Conservation (phyloP, 1,140 invertebrate species). For the Rhagoletis zephyria region DNA sequence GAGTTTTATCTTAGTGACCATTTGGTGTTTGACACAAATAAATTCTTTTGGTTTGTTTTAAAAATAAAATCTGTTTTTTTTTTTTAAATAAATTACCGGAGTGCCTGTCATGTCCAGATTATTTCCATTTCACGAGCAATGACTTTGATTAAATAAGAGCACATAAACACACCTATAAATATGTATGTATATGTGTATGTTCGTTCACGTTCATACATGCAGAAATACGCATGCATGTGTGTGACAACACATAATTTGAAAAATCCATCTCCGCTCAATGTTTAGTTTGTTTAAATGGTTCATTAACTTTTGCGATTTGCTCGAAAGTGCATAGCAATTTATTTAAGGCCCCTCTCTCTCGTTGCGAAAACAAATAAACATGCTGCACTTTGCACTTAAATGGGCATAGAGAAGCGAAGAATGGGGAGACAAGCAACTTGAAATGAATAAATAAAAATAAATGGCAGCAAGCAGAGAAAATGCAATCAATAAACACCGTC, state of each 20-base stretch:
- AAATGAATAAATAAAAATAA: slow-evolving; percentile 46
- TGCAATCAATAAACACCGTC: slow-evolving; percentile 42
- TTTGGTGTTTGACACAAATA: too few species aligned
- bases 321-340: slow-evolving; percentile 23
- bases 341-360: not conserved
- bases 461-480: slow-evolving; percentile 32
- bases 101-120: not conserved
- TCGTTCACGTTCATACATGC: not conserved
- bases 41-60: too few species aligned
- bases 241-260: not conserved
- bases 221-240: not conserved
- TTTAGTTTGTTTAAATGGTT: slow-evolving; percentile 45
- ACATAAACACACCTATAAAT: not conserved
- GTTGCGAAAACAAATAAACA: slow-evolving; percentile 37
- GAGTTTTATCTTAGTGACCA: too few species aligned
- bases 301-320: slow-evolving; percentile 47
- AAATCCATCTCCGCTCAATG: slow-evolving; percentile 6
- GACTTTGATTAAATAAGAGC: not conserved
- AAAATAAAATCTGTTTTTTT: too few species aligned
- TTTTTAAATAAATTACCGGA: not conserved
- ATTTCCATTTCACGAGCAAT: not conserved
- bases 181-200: not conserved
- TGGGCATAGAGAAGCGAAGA: not conserved
- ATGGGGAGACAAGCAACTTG: not conserved
- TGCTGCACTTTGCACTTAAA: slow-evolving; percentile 25